These are phyloP conservation scores for Lithosia quadra DNA, from an alignment of 2,888 invertebrate species.

Conservation along the genomic window DNA sequence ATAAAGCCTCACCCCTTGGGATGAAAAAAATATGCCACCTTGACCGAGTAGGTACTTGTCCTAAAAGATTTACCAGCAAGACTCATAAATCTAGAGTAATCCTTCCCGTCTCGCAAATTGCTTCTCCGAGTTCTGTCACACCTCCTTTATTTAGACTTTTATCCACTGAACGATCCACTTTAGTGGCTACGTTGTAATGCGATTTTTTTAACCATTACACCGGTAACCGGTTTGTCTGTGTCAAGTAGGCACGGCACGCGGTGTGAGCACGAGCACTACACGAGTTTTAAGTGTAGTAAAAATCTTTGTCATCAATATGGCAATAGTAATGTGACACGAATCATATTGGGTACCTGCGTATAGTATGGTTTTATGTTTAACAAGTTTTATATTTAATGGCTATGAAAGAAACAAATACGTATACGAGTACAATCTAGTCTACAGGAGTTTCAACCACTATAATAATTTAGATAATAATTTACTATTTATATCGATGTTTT, in stretches of 20 bases:
- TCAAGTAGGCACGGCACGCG: too few relatives aligned
- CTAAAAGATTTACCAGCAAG: conserved; percentile 15
- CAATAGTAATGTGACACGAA: too few relatives aligned
- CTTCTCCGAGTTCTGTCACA: conserved; percentile 26
- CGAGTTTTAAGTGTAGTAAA: too few relatives aligned
- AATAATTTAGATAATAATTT: too few relatives aligned
- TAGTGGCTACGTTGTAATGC: not conserved
- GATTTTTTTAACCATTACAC: not conserved
- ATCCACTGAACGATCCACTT: too few relatives aligned
- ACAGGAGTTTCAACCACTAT: too few relatives aligned
- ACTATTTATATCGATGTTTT: not conserved
- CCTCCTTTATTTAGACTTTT: conserved; percentile 5
- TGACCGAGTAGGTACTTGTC: conserved; percentile 16
- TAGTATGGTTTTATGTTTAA: not conserved
- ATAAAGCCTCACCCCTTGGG: not conserved
- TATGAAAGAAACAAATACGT: not conserved
- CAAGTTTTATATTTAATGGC: not conserved
- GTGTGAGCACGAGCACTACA: too few relatives aligned
- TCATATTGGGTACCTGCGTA: not conserved
- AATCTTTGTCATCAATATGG: too few relatives aligned
- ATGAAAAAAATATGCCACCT: conserved; percentile 14
- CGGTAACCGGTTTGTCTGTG: too few relatives aligned
- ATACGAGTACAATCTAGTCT: too few relatives aligned
- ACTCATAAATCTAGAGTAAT: conserved; percentile 41
- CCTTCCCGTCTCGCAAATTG: conserved; percentile 32